These are phyloP conservation scores for Accipiter cooperii DNA, from an alignment of 2,113 vertebrate genomes.

Conservation along the genomic window DNA sequence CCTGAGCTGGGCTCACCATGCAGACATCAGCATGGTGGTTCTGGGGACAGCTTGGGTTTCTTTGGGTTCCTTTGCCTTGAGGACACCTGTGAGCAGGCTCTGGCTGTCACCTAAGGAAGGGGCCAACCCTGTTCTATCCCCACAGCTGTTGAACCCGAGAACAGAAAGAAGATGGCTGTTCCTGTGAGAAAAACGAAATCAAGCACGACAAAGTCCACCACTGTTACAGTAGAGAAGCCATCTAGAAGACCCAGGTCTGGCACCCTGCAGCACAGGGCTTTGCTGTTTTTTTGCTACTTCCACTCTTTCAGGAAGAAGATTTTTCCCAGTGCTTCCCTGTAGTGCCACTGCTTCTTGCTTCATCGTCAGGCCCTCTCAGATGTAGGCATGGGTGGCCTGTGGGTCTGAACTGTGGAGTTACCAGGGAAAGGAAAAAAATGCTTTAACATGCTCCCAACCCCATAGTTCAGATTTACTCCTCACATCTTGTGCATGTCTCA, in stretches of 20 bases:
- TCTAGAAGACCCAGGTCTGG: constrained; percentile 48
- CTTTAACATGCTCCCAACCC: not conserved
- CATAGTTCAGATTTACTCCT: not conserved
- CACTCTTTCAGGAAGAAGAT: not conserved
- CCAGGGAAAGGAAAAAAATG: not conserved
- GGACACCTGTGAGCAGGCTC: not conserved
- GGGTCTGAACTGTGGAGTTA: not conserved
- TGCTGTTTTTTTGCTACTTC: not conserved
- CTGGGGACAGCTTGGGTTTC: not conserved
- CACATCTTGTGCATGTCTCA: not conserved
- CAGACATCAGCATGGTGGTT: not conserved
- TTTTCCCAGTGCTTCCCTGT: not conserved
- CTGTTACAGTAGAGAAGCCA: not conserved
- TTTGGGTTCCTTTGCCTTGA: not conserved
- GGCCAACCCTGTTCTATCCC: not conserved
- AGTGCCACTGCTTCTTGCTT: not conserved
- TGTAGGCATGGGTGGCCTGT: not conserved
- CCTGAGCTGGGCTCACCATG: not conserved
- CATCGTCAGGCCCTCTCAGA: not conserved
- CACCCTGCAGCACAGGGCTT: not conserved
- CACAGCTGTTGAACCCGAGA: not conserved
- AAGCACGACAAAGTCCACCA: not conserved
- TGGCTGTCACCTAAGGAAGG: not conserved
- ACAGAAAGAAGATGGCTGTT: not conserved
- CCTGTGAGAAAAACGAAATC: not conserved